Evolutionary conservation across 2,888 invertebrate species (phyloP).

Genomic region (Bruchidius siliquastri): DNA sequence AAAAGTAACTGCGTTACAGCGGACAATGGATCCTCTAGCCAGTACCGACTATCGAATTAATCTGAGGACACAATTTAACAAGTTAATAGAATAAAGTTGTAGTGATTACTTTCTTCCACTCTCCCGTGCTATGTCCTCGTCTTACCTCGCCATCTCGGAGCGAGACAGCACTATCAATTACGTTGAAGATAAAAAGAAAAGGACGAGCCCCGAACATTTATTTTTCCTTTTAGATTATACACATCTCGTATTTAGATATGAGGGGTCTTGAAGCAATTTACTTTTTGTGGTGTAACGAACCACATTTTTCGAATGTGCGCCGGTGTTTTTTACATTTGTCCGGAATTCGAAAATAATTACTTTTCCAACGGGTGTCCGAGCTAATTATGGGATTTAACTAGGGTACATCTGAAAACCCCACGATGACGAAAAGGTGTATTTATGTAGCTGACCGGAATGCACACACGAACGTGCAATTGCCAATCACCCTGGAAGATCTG

Average conservation of each 20-base stretch:
- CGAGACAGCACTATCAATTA: slow-evolving; percentile 6
- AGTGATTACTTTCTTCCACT: too few species aligned
- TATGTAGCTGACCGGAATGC: too few species aligned
- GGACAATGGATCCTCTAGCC: too few species aligned
- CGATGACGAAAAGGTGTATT: neutral
- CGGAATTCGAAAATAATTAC: slow-evolving; percentile 4
- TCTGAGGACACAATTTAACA: too few species aligned
- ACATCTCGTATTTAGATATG: slow-evolving; percentile 12
- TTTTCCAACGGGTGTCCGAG: neutral
- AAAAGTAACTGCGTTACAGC: too few species aligned
- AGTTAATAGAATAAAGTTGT: too few species aligned
- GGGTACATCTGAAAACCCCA: neutral
- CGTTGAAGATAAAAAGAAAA: slow-evolving; percentile 4
- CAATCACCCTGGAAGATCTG: too few species aligned
- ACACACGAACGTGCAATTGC: too few species aligned
- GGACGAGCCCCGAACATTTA: slow-evolving; percentile 9
- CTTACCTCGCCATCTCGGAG: slow-evolving; percentile 3
- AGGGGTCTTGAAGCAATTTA: slow-evolving; percentile 9
- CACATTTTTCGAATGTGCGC: slow-evolving; percentile 8
- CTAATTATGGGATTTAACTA: neutral
- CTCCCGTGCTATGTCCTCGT: slow-evolving; percentile 6
- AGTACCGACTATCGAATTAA: too few species aligned
- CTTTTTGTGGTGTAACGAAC: slow-evolving; percentile 9
- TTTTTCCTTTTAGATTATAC: slow-evolving; percentile 14
- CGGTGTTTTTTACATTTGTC: slow-evolving; percentile 5